Evolutionary conservation across 64 coral and sea anemone species (phyloP).

Genomic region (Montipora capricornis): DNA sequence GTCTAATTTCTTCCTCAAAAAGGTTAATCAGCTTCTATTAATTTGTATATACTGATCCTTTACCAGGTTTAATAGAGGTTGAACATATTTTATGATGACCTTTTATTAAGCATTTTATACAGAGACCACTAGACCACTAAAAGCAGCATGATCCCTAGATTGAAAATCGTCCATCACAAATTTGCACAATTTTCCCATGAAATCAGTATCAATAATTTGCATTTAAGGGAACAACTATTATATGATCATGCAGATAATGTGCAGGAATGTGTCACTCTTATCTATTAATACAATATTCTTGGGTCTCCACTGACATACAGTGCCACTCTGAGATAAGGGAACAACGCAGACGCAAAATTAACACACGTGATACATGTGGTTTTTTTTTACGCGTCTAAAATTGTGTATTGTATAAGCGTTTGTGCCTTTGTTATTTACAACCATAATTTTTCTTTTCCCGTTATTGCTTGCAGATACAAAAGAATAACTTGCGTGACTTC

Average conservation of each 20-base stretch:
- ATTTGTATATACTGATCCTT: constrained; percentile 8
- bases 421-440: no score
- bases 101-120: neutral
- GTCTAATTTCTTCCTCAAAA: constrained; percentile 3
- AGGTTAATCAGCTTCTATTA: neutral
- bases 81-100: neutral
- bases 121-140: neutral
- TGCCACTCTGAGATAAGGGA: no score
- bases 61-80: neutral
- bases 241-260: neutral
- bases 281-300: constrained; percentile 55
- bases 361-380: no score
- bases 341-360: no score
- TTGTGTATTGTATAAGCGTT: no score
- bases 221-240: neutral
- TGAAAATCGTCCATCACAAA: neutral
- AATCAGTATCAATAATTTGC: neutral
- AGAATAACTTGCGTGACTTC: no score
- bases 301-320: constrained; percentile 33
- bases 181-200: neutral
- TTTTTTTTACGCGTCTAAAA: no score
- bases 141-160: neutral
- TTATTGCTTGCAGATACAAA: no score
- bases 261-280: constrained; percentile 9
- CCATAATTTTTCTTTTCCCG: no score